Evolutionary conservation across 2,113 vertebrate species (phyloP).

Genomic region (Hippoglossus stenolepis): DNA sequence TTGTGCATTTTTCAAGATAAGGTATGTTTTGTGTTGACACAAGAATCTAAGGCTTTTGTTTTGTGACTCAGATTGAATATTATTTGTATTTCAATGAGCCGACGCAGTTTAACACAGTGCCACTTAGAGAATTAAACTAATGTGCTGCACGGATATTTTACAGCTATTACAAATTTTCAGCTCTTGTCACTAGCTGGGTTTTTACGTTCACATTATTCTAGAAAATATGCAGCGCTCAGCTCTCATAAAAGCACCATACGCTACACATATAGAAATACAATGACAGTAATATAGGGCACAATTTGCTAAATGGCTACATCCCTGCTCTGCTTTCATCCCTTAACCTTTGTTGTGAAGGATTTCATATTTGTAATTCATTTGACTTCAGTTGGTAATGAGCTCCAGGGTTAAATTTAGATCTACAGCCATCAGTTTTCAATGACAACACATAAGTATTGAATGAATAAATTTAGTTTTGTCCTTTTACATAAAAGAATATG

Average conservation of each 20-base stretch:
- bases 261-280: background rate
- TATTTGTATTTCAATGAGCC: no score
- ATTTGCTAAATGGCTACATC: no score
- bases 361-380: background rate
- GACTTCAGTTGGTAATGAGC: background rate
- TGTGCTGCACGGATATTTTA: background rate
- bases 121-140: background rate
- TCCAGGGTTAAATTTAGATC: no score
- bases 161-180: background rate
- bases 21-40: slow-evolving; percentile 29
- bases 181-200: background rate
- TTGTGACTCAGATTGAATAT: background rate
- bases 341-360: background rate
- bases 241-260: background rate
- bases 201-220: no score
- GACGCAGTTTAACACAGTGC: no score
- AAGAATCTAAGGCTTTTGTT: slow-evolving; percentile 19
- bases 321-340: background rate
- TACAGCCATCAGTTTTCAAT: background rate
- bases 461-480: background rate
- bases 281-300: background rate
- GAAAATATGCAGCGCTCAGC: background rate
- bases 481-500: background rate
- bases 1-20: slow-evolving; percentile 40
- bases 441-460: background rate